These are phyloP conservation scores for Elegia similella DNA, from an alignment of 2,888 invertebrate genomes.

Conservation along the genomic window DNA sequence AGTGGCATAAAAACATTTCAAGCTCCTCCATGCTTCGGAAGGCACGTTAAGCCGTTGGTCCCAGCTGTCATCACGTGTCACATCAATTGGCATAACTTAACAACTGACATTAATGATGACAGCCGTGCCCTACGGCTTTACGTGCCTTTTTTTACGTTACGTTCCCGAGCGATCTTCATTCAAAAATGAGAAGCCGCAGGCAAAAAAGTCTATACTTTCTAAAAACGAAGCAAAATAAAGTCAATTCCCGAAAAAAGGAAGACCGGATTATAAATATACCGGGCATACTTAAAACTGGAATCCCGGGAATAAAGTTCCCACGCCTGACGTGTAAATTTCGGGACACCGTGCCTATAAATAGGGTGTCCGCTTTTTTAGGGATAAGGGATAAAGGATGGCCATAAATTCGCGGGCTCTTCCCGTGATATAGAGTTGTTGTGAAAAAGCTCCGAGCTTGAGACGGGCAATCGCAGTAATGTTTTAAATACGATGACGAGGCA, in stretches of 20 bases:
- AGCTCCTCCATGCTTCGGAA: no score
- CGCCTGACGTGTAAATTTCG: conserved; percentile 42
- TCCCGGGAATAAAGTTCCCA: conserved; percentile 16
- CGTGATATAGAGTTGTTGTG: conserved; percentile 64
- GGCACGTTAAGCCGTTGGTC: no score
- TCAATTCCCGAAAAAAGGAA: not conserved
- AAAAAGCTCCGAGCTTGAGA: conserved; percentile 43
- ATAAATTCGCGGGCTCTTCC: conserved; percentile 63
- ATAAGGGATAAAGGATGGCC: conserved; percentile 43
- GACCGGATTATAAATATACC: not conserved
- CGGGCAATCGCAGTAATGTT: not conserved
- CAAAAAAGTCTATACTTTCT: no score
- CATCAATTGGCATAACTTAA: no score
- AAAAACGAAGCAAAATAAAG: not conserved
- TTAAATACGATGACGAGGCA: not conserved
- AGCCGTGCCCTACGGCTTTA: no score
- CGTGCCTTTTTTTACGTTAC: no score
- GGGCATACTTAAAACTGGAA: conserved; percentile 7
- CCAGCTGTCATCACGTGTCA: no score
- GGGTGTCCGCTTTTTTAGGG: conserved; percentile 42
- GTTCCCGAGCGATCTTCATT: no score
- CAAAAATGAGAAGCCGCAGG: no score
- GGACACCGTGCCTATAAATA: conserved; percentile 37
- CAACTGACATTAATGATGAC: no score
- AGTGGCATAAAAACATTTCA: no score